These are phyloP conservation scores for Orthosia incerta DNA, from an alignment of 2,888 invertebrate species.

Conservation along the genomic window DNA sequence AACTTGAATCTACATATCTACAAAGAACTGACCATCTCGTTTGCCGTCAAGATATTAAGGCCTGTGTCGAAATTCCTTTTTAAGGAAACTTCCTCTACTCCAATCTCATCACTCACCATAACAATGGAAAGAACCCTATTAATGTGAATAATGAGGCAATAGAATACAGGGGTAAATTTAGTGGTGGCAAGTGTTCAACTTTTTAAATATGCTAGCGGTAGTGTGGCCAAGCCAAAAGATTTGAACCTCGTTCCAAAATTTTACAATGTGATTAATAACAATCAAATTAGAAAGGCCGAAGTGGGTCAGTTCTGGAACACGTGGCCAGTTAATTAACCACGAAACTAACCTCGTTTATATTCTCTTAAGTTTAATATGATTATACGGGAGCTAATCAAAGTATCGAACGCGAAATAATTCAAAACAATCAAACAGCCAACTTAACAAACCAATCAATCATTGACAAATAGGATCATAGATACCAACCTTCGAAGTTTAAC, in stretches of 20 bases:
- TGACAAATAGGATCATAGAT: constrained; percentile 46
- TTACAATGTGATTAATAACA: constrained; percentile 52
- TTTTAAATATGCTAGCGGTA: background rate
- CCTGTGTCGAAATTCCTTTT: no score
- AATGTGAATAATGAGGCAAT: no score
- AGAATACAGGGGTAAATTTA: no score
- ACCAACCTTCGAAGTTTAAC: constrained; percentile 58
- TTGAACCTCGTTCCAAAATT: constrained; percentile 31
- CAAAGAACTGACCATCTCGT: background rate
- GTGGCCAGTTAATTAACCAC: constrained; percentile 26
- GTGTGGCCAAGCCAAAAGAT: constrained; percentile 7
- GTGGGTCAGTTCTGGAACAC: constrained; percentile 51
- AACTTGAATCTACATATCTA: no score
- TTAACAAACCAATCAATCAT: constrained; percentile 35
- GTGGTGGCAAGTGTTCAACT: background rate
- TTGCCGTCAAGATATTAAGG: background rate
- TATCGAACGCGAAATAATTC: constrained; percentile 4
- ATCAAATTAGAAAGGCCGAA: constrained; percentile 52
- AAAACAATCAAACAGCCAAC: constrained; percentile 39
- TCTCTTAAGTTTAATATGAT: constrained; percentile 37
- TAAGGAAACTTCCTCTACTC: no score
- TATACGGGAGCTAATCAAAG: background rate
- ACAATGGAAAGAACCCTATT: no score
- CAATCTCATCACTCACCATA: no score
- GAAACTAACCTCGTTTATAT: constrained; percentile 43